Evolutionary conservation across 1,140 invertebrate species (phyloP), one percentile per base, ranked within the genome.

Genomic region (Drosophila neocordata): DNA sequence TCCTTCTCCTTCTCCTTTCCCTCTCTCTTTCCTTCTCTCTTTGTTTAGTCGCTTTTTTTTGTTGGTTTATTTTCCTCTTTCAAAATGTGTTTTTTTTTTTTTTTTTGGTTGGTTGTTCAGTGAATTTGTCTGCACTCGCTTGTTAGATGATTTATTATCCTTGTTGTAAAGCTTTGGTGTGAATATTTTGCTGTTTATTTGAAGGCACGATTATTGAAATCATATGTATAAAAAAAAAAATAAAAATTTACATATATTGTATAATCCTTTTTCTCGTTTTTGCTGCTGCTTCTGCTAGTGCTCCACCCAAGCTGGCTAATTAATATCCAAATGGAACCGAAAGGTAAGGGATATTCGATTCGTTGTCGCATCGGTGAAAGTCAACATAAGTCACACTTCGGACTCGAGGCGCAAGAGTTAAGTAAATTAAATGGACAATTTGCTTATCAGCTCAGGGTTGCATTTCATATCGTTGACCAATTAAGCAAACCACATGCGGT

Each of bases 41-140:
- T 76, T 77, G 77, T 88, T 79, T 76, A 62, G 63, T 53, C 61
- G 24, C 58, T 13, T 48, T 27, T 48, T 65, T 69, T 4, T 37
- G 20, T 22, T 55, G 27, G 34, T 55, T 51, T 69, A 68, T 75
- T 65, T 74, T 71, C 79, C 88, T 79, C 79, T 78, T 75, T 69
- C 65, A 72, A 74, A 85, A 31, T 31, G 1, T 31, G 4, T 31
- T 31, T 85, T 85, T 0, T 24, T 24, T 24, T 85, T 85, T 87
- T 79, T 88, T 85, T 74, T 85, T 84, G 69, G 69, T 78, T 87
- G 67, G 77, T 84, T 74, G 75, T 73, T 77, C 64, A 73, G 72
- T 88, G 76, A 88, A 88, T 88, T 88, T 88, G 83, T 88, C 83
- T 83, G 82, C 83, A 87, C 71, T 82, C 79, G 72, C 41, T 60